Base-by-base conservation (phyloP, 2,888 invertebrate genomes). In the Mythimna impura region DNA sequence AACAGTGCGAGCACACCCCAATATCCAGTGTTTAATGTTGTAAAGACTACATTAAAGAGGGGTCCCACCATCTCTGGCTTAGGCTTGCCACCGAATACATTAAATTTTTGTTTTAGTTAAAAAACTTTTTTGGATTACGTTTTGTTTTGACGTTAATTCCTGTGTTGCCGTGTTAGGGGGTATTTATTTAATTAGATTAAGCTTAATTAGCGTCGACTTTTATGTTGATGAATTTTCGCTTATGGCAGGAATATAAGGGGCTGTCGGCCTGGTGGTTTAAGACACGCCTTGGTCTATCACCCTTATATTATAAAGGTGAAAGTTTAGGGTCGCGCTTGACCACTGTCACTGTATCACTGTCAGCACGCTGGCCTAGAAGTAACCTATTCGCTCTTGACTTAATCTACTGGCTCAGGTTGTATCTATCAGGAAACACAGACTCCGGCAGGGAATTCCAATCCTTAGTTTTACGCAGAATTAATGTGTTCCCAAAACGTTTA, bases 31-130 rank as follows among this genome's bases (percentile, higher is more conserved):
- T 87, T 89, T 87, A 87, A 88, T 86, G 84, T 84, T 84, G 82
- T 86, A 85, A 87, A 87, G 86, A 87, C 82, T 87, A 86, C 86
- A 88, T 88, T 90, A 91, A 86, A 83, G 84, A 72, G 78, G 80
- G 83, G 80, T 69, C 71, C 73, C 73, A 81, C 71, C 80, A 80
- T 70, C 50, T 58, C 73, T 47, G 71, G 65, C 66, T 82, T 70
- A 79, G 80, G 77, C 78, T 80, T 69, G 81, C 81, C 79, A 68
- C 84, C 74, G 86, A 86, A 88, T 86, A 86, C 82, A 87, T 88
- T 87, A 86, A 63, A 71, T 79, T 78, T 79, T 78, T 82, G 74
- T 86, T 87, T 85, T 82, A 72, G 67, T 71, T n/a, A 63, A 74
- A 81, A 86, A 83, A 69, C 70, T 77, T 87, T 80, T 76, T 64